Evolutionary conservation across 1,140 invertebrate genomes (phyloP), one percentile per base, ranked within the genome.

Genomic region (Papilio xuthus): DNA sequence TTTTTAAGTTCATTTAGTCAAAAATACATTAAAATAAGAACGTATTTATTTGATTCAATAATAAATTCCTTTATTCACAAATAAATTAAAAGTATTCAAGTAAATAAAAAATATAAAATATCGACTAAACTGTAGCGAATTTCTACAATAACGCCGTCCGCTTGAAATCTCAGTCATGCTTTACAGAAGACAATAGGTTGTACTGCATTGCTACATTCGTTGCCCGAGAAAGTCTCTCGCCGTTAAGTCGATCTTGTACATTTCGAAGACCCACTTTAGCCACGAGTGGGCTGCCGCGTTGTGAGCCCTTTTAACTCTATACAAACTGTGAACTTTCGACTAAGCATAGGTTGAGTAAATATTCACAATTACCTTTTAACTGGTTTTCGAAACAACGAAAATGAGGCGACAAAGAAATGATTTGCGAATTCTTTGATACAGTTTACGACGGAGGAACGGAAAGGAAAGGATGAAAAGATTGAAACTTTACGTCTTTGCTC

Each of bases 171-270:
- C 26, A 67, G 26, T 28, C 26, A 13, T 67, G 13, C 23, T 67
- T 67, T 28, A 67, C 26, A 28, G 60, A 28, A 67, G 60, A 67
- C 60, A 53, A 53, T n/a, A 53, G 50, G 18, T 44, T 44, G 42
- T 53, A 53, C 50, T 53, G 26, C 26, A 67, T 67, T 67, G 60
- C 60, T 28, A 67, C 26, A 67, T 28, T 67, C 26, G 13, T 67
- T 67, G 60, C 60, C 60, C 60, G 26, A 67, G 60, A 67, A 67
- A 67, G 60, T 67, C 60, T 28, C 60, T 13, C 56, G 56, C 60
- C 26, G 26, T 67, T 67, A 32, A 67, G 60, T 67, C 23, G 26
- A 28, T 67, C 60, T 67, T 15, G 26, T 67, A 12, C 12, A 28
- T 26, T 26, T 67, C 26, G 60, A 32, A 67, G 23, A 26, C 23